Percentiles rank a stretch among this genome's conserved stretches.
These are phyloP conservation scores for Microplitis mediator DNA, from an alignment of 1,140 invertebrate species.

Conservation along the genomic window DNA sequence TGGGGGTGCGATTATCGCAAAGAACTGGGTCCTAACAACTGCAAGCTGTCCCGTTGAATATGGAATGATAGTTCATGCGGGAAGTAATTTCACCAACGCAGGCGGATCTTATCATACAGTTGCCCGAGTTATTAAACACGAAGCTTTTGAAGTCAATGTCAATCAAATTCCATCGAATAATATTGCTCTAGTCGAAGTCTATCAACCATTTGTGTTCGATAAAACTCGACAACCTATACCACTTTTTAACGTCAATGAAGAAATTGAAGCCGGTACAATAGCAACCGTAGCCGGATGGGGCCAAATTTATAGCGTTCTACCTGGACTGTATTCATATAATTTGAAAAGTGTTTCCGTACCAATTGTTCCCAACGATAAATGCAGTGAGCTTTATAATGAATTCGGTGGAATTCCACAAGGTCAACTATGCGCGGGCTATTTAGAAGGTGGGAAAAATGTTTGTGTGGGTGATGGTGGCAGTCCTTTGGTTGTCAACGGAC, in stretches of 20 bases:
- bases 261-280: conserved; percentile 35
- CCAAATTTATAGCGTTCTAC: too few relatives aligned
- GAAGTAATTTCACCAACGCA: background rate
- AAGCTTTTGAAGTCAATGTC: conserved; percentile 26
- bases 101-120: too few relatives aligned
- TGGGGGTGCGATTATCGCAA: too few relatives aligned
- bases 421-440: conserved; percentile 60
- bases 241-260: conserved; percentile 29
- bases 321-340: too few relatives aligned
- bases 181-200: conserved; percentile 63
- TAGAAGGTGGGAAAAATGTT: conserved; percentile 58
- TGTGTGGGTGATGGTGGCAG: conserved; percentile 63
- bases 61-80: too few relatives aligned
- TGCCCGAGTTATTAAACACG: background rate
- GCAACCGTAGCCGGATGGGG: conserved; percentile 58
- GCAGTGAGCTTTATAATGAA: conserved; percentile 30
- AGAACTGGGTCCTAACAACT: too few relatives aligned
- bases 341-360: conserved; percentile 40
- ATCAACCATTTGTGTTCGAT: conserved; percentile 40
- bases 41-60: too few relatives aligned
- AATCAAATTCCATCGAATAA: conserved; percentile 57
- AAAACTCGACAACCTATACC: conserved; percentile 32
- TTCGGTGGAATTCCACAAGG: conserved; percentile 38
- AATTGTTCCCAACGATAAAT: conserved; percentile 37
- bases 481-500: conserved; percentile 47